Base-by-base conservation (phyloP, 2,113 vertebrate species). In the Protomyctophum bolini region DNA sequence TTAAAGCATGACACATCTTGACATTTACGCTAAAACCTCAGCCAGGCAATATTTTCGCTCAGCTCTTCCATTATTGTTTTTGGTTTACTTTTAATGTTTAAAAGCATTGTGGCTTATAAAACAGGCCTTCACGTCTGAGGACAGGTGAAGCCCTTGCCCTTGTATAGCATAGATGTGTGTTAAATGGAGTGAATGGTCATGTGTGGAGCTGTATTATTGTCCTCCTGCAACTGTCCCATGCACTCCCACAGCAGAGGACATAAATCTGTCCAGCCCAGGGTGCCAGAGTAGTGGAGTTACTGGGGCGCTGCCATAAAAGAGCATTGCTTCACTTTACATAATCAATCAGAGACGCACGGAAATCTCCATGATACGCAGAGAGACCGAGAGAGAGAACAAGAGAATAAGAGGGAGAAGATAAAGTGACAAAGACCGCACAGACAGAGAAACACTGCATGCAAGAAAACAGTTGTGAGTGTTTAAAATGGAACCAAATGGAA, bases 291-390 rank as follows among this genome's bases (percentile, higher is more conserved):
- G 80, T 58, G 58, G 81, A 90, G 86, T 90, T 90, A 92, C 87
- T 87, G 91, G 80, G 80, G 75, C 80, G 21, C 75, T 85, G 83
- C 74, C 77, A 71, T 87, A 86, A 88, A 85, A 86, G 84, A 85
- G 84, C 87, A 89, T 83, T 81, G 87, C 88, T 87, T 92, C 83
- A 92, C 90, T 94, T 92, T 91, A 84, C 89, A 92, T 91, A 92
- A 94, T 94, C 92, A 93, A 92, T 92, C 89, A 91, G 87, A 83
- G 79, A 81, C 75, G 83, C 88, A 89, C 75, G 83, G 85, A 92
- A 85, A 84, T 89, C 89, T 90, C 87, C 82, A 88, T 90, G 87
- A 84, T 83, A 88, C 81, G 76, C 66, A 83, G 82, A 75, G 78
- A 81, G 76, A 73, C 76, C 77, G 21, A 21, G 14, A 58, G 9